phyloP scores from a whole-genome alignment of 2,113 vertebrate genomes.

The Apteryx owenii region DNA sequence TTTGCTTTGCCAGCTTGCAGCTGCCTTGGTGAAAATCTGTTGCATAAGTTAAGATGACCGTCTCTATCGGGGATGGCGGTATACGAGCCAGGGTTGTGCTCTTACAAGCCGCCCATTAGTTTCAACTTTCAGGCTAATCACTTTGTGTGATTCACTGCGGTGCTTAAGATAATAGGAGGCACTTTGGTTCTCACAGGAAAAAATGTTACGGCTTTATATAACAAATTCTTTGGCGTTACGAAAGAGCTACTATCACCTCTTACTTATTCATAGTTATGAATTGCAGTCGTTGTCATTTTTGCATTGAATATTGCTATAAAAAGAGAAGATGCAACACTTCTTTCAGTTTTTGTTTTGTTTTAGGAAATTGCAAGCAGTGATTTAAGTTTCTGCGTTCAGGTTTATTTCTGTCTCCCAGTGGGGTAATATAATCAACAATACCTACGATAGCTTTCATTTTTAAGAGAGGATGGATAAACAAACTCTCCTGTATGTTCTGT shows the following conservation, averaged over 20 bases:
- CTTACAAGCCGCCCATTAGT: background rate
- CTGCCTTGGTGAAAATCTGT: background rate
- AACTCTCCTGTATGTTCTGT: background rate
- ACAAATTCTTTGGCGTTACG: background rate
- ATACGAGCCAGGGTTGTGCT: background rate
- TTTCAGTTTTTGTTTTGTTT: conserved; percentile 68
- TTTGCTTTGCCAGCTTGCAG: background rate
- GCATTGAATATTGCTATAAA: conserved; percentile 49
- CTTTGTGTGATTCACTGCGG: background rate
- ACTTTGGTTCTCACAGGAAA: conserved; percentile 1
- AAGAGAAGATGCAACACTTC: conserved; percentile 25
- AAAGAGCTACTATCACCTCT: background rate
- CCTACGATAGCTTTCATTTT: conserved; percentile 28
- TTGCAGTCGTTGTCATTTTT: conserved; percentile 58
- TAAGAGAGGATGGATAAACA: conserved; percentile 37
- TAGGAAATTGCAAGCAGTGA: conserved; percentile 61
- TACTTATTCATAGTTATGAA: conserved; percentile 65
- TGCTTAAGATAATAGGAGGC: background rate
- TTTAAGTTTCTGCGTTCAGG: conserved; percentile 58
- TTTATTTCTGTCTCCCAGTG: conserved; percentile 73
- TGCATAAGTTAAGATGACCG: rapidly evolving
- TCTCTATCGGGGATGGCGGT: background rate
- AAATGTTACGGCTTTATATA: background rate
- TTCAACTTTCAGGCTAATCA: background rate
- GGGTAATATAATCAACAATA: conserved; percentile 63